Percentiles rank a stretch among this genome's conserved stretches.
Conservation (phyloP, 2,113 vertebrate species). For the Oxygymnocypris stewartii region DNA sequence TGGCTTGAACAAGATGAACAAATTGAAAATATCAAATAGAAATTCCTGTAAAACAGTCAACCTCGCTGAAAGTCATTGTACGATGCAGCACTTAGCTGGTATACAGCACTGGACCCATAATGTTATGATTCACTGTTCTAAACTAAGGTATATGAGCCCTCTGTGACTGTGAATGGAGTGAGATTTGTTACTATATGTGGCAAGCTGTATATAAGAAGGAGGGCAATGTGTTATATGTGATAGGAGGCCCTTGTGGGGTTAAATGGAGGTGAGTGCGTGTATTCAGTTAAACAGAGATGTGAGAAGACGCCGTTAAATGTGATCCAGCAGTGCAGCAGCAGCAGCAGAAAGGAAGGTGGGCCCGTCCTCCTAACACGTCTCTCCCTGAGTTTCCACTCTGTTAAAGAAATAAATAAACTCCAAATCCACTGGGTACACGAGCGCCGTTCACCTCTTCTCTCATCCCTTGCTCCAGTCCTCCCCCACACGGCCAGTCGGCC, state of each 20-base stretch:
- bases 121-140: conserved; percentile 20
- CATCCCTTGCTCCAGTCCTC: conserved; percentile 47
- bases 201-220: conserved; percentile 8
- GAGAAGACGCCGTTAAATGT: conserved; percentile 16
- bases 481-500: conserved; percentile 44
- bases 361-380: conserved; percentile 52
- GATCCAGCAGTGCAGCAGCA: conserved; percentile 6
- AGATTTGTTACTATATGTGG: conserved; percentile 22
- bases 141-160: neutral
- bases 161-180: conserved; percentile 7
- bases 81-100: neutral
- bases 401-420: conserved; percentile 56
- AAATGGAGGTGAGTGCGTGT: conserved; percentile 9
- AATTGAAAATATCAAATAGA: neutral
- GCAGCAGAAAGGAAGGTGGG: conserved; percentile 61
- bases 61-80: conserved; percentile 1
- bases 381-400: conserved; percentile 48
- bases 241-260: conserved; percentile 22
- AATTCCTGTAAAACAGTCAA: neutral
- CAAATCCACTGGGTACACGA: conserved; percentile 43
- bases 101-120: conserved; percentile 9
- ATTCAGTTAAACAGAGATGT: neutral
- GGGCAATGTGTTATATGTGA: conserved; percentile 1
- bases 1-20: neutral
- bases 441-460: conserved; percentile 43